Percentiles rank a stretch among this genome's conserved stretches.
Conservation (phyloP, 2,888 invertebrate genomes). For the Hesperia comma region DNA sequence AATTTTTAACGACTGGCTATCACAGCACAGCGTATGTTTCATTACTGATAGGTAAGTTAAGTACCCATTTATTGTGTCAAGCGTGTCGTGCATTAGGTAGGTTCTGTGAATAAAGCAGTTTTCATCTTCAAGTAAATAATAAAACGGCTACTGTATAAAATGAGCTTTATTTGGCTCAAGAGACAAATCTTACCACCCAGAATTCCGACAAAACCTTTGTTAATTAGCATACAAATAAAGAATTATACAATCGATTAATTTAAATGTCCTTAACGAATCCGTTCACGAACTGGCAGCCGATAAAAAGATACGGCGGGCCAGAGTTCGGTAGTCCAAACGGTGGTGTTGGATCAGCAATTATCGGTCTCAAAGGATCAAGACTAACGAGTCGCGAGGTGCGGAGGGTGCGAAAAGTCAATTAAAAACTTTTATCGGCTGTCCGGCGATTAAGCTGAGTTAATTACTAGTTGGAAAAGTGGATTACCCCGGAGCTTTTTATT, state of each 20-base stretch:
- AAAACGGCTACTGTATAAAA: no score
- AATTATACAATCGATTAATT: conserved; percentile 6
- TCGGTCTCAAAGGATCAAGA: conserved; percentile 52
- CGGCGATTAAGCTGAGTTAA: conserved; percentile 63
- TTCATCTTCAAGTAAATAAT: no score
- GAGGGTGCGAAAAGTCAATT: conserved; percentile 59
- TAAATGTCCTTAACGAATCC: conserved; percentile 8
- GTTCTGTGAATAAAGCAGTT: no score
- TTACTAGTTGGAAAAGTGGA: conserved; percentile 53
- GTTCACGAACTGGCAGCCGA: conserved; percentile 21
- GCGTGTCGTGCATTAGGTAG: no score
- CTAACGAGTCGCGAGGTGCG: conserved; percentile 50
- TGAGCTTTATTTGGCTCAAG: no score
- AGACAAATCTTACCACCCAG: no score
- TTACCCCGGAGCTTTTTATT: conserved; percentile 48
- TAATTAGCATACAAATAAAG: no score
- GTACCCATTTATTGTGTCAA: no score
- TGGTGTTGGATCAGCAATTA: conserved; percentile 56
- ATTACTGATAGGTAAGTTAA: no score
- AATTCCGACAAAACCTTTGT: no score
- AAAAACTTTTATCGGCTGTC: conserved; percentile 62
- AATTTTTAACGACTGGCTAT: no score
- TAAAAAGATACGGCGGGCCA: conserved; percentile 21
- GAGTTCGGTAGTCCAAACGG: conserved; percentile 37
- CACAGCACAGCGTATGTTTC: no score